phyloP scores from a whole-genome alignment of 2,797 vertebrate genomes.

The Champsocephalus gunnari region DNA sequence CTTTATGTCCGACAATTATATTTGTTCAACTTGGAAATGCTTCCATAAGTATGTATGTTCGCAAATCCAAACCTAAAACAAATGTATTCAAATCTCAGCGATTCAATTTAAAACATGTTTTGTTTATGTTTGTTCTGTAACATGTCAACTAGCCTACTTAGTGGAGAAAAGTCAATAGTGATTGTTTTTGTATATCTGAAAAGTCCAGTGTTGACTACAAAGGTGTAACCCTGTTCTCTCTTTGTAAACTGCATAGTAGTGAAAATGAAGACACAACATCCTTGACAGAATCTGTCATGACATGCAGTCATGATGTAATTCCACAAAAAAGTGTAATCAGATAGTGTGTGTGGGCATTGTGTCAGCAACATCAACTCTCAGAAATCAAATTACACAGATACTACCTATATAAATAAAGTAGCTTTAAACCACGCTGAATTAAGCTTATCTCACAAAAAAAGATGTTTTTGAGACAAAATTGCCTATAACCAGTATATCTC shows the following conservation, averaged over 20 bases:
- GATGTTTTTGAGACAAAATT: neutral
- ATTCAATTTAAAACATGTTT: no score
- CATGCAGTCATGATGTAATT: conserved; percentile 41
- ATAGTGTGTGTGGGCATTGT: neutral
- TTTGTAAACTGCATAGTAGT: conserved; percentile 5
- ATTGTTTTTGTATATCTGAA: neutral
- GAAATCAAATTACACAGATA: neutral
- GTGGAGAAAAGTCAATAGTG: neutral
- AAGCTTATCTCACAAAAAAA: neutral
- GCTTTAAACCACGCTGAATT: neutral
- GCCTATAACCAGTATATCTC: neutral
- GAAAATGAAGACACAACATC: conserved; percentile 12
- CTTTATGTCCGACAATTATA: neutral
- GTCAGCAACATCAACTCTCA: neutral
- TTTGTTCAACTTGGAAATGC: no score
- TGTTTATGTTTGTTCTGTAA: no score
- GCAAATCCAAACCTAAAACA: neutral
- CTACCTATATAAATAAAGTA: neutral
- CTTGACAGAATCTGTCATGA: conserved; percentile 52
- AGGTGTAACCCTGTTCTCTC: neutral
- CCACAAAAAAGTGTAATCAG: conserved; percentile 33
- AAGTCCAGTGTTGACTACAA: neutral
- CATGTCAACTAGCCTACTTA: no score
- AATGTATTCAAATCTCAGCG: no score
- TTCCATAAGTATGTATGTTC: neutral